These are phyloP conservation scores for Naja naja DNA, from an alignment of 2,113 vertebrate genomes.

Conservation along the genomic window DNA sequence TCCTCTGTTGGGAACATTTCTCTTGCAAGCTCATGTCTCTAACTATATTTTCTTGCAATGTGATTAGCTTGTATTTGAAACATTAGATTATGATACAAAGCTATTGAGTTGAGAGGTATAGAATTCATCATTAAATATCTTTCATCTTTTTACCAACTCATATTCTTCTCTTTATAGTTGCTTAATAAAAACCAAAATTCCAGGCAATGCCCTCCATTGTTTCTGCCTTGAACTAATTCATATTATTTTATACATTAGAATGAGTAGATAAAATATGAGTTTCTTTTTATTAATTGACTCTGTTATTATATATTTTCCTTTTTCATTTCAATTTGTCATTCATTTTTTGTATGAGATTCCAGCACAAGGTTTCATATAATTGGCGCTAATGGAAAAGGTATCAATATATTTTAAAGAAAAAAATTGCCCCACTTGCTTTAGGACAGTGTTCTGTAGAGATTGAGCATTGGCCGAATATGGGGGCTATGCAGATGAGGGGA, in stretches of 20 bases:
- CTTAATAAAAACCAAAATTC: background rate
- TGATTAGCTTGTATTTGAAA: background rate
- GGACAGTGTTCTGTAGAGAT: background rate
- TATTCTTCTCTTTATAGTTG: background rate
- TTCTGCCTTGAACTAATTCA: background rate
- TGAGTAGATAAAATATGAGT: background rate
- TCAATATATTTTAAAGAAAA: background rate
- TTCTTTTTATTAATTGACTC: background rate
- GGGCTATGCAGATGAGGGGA: background rate
- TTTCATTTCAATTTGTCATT: background rate
- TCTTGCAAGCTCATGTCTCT: background rate
- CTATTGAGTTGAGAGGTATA: background rate
- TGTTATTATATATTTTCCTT: background rate
- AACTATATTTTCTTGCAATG: background rate
- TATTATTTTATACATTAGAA: background rate
- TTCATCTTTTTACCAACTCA: background rate
- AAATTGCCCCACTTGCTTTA: background rate
- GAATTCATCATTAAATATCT: background rate
- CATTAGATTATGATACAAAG: background rate
- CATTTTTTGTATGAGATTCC: background rate
- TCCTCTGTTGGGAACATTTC: background rate
- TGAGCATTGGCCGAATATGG: background rate
- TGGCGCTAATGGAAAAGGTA: background rate
- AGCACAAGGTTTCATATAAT: no score
- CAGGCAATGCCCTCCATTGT: background rate